These are phyloP conservation scores for Mallateleia sp. DNA, from an alignment of 2,888 invertebrate species.

Conservation along the genomic window DNA sequence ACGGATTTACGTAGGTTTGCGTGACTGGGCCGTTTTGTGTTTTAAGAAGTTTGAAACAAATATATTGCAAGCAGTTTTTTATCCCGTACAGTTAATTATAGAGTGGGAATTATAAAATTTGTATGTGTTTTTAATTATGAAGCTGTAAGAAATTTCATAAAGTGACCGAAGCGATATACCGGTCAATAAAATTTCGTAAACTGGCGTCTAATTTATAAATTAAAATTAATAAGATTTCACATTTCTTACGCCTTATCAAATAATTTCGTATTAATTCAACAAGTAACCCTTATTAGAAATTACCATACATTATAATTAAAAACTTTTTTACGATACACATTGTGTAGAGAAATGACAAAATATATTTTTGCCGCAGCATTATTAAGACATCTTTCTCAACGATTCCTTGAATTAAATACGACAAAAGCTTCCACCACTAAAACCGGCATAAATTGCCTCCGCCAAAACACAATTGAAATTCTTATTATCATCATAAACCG, in stretches of 20 bases:
- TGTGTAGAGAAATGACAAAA: no score
- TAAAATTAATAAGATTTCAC: no score
- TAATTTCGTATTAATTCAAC: no score
- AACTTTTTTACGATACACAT: no score
- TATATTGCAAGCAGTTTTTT: conserved; percentile 26
- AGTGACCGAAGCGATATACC: neutral
- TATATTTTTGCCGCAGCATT: no score
- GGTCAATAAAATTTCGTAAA: no score
- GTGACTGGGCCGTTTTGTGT: conserved; percentile 41
- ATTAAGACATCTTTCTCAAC: no score
- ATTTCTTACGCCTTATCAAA: no score
- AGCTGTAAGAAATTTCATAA: neutral
- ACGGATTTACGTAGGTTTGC: conserved; percentile 19
- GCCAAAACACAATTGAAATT: conserved; percentile 49
- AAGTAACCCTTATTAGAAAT: no score
- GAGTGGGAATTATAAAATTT: conserved; percentile 7
- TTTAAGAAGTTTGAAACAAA: conserved; percentile 39
- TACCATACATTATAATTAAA: no score
- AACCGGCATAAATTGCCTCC: conserved; percentile 34
- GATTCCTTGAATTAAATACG: neutral
- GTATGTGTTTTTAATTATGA: neutral
- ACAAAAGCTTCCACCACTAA: conserved; percentile 8
- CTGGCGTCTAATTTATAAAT: no score
- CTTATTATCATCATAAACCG: conserved; percentile 35
- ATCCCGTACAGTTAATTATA: conserved; percentile 39